Base-by-base conservation (phyloP, 92 coral and sea anemone genomes). In the Epizoanthus rinbou region DNA sequence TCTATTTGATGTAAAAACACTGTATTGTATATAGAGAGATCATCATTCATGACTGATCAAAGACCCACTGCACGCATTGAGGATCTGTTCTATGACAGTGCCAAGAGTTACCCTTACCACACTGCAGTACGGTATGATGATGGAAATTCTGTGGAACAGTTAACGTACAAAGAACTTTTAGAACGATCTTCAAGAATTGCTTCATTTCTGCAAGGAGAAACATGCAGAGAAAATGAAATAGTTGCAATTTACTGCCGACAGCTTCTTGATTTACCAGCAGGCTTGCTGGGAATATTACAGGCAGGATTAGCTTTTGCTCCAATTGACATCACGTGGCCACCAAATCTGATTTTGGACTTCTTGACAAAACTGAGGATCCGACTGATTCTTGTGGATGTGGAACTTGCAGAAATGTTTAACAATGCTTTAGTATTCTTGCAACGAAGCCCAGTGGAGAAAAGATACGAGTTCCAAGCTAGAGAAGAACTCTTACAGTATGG, bases 221-320 rank as follows among this genome's bases (percentile, higher is more conserved):
- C 43, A 59, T 52, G 25, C 5, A 41, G 25, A 79, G 56, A 11
- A 31, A 78, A 85, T 56, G 88, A 86, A 54, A 64, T 87, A 7
- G 63, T 96, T 50, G 99, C 86, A 33, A 18, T 96, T 56, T 95
- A 81, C 72, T 88, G 86, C 87, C 74, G 84, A 52, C 94, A 91
- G 35, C 76, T 63, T 64, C 83, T 86, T 28, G 91, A 69, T n/a
- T 75, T 94, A 8, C 82, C 91, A 18, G 87, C 87, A 37, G 85
- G 92, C 53, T 64, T 94, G 52, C 87, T 96, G 45, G 99, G 98
- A 41, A 58, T 96, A 28, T 56, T 96, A 43, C 86, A 87, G 78
- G 79, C 64, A 9, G 76, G 84, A 43, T 79, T 91, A 53, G 95
- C 93, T 9, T 96, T 96, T 84, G 98, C 95, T 62, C 99, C 99